Conservation (phyloP, 64 coral and sea anemone genomes). For the Astreopora myriophthalma region DNA sequence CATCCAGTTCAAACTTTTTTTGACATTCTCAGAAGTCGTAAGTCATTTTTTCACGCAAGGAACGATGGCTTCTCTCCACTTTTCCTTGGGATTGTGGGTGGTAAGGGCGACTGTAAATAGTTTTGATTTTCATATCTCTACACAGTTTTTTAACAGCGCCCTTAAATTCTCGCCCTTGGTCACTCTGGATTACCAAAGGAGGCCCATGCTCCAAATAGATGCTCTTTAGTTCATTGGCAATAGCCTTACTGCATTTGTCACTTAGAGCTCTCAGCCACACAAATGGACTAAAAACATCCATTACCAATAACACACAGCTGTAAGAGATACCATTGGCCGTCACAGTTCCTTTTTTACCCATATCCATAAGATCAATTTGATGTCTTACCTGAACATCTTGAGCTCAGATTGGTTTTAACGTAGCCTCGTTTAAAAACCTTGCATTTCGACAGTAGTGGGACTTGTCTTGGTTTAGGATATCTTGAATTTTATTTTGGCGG, state of each 20-base stretch:
- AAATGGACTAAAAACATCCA: too few relatives aligned
- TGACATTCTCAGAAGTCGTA: conserved; percentile 44
- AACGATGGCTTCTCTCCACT: too few relatives aligned
- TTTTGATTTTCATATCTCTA: not conserved
- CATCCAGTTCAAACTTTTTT: conserved; percentile 40
- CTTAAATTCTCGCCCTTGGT: not conserved
- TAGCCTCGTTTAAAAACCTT: conserved; percentile 53
- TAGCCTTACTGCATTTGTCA: not conserved
- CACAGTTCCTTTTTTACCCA: conserved; percentile 12
- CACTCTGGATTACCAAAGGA: not conserved
- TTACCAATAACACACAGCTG: too few relatives aligned
- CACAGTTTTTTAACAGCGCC: not conserved
- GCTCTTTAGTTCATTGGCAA: not conserved
- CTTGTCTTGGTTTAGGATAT: conserved; percentile 11
- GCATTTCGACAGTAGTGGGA: not conserved
- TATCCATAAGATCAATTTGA: conserved; percentile 67
- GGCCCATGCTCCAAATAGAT: not conserved
- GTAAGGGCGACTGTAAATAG: too few relatives aligned
- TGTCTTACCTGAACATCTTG: conserved; percentile 45
- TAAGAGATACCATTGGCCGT: not conserved
- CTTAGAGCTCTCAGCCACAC: too few relatives aligned
- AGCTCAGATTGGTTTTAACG: conserved; percentile 38
- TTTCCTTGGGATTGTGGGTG: too few relatives aligned
- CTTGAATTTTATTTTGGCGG: not conserved
- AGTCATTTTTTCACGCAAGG: conserved; percentile 12